These are phyloP conservation scores for Malurus leucopterus DNA, from an alignment of 2,797 vertebrate species.

Conservation along the genomic window DNA sequence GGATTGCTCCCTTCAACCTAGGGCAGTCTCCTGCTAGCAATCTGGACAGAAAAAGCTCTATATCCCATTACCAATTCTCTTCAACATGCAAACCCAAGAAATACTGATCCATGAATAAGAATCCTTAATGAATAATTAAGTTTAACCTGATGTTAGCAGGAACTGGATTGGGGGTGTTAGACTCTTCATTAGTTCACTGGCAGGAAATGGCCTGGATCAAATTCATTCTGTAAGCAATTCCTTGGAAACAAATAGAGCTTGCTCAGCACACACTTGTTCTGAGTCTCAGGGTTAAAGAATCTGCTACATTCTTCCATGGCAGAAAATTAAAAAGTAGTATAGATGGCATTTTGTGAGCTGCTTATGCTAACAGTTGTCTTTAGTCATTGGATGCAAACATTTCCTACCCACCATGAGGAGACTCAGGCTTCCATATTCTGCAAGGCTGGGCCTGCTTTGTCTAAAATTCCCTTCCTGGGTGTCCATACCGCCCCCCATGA, in stretches of 20 bases:
- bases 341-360: neutral
- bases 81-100: neutral
- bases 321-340: neutral
- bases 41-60: neutral
- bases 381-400: neutral
- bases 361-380: neutral
- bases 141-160: constrained; percentile 30
- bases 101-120: constrained; percentile 32
- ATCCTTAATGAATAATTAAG: constrained; percentile 31
- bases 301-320: neutral
- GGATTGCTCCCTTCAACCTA: neutral
- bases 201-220: constrained; percentile 6
- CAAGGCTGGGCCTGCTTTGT: neutral
- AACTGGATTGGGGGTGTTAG: neutral
- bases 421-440: neutral
- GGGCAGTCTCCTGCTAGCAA: neutral
- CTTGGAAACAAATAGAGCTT: neutral
- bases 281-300: neutral
- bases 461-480: neutral
- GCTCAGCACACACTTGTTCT: neutral
- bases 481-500: neutral
- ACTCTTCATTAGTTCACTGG: neutral
- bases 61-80: constrained; percentile 26
- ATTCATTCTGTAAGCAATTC: constrained; percentile 2
- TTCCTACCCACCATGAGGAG: neutral